phyloP scores from a whole-genome alignment of 2,113 vertebrate genomes.

The Australoheros scitulus region DNA sequence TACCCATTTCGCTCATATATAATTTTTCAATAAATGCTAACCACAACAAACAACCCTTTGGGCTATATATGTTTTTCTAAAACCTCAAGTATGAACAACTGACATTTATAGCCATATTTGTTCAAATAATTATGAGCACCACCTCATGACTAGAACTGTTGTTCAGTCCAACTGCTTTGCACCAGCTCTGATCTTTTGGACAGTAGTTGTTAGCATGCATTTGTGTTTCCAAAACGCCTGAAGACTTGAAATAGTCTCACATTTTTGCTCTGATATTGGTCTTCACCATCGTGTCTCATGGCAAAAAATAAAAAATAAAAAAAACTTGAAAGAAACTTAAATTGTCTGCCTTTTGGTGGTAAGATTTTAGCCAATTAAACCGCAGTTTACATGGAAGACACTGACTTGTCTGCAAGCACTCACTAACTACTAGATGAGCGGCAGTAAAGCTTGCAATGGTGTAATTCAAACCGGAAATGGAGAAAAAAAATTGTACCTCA shows the following conservation, averaged over 20 bases:
- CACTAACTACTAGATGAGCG: background rate
- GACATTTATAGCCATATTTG: background rate
- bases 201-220: background rate
- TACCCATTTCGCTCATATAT: background rate
- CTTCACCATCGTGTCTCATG: background rate
- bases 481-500: too few species aligned
- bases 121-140: background rate
- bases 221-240: background rate
- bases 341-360: background rate
- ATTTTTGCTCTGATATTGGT: constrained; percentile 14
- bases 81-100: background rate
- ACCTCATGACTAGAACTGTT: background rate
- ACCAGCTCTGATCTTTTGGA: background rate
- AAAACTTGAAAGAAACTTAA: too few species aligned
- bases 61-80: background rate
- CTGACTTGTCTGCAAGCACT: background rate
- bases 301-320: too few species aligned
- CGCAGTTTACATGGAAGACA: background rate
- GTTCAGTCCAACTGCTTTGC: background rate
- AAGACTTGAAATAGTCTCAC: background rate
- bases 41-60: background rate
- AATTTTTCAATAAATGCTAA: background rate
- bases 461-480: too few species aligned
- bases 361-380: background rate
- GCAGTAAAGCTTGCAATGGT: background rate